A percentile compares a stretch with the other conserved stretches of the same genome.
Conservation (phyloP, 2,888 invertebrate species). For the Apamea epomidion region DNA sequence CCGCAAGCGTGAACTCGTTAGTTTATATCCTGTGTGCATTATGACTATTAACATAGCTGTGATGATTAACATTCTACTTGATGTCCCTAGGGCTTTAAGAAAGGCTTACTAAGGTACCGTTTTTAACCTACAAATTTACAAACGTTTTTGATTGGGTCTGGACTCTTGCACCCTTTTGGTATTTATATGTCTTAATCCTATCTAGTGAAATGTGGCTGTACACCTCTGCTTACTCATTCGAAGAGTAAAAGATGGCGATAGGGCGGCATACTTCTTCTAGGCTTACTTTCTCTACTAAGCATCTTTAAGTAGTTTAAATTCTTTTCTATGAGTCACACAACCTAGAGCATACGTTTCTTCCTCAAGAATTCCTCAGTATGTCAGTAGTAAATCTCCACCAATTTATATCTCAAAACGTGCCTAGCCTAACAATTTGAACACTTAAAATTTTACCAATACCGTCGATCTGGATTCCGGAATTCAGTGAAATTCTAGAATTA, state of each 20-base stretch:
- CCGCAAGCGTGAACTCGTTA: conserved; percentile 12
- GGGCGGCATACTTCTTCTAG: background rate
- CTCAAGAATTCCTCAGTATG: conserved; percentile 1
- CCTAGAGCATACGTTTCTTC: conserved; percentile 18
- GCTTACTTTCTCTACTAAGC: conserved; percentile 24
- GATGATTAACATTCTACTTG: background rate
- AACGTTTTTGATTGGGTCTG: background rate
- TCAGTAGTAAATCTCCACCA: conserved; percentile 14
- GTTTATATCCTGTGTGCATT: conserved; percentile 25
- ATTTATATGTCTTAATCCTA: background rate
- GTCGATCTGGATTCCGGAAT: conserved; percentile 51
- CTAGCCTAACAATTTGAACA: conserved; percentile 38
- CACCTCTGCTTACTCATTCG: no score
- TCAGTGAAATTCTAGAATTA: conserved; percentile 56
- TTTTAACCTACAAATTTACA: background rate
- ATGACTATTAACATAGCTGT: conserved; percentile 16
- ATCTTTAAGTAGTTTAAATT: conserved; percentile 23
- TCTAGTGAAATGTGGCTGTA: background rate
- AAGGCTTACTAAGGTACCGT: background rate
- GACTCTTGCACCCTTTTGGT: no score
- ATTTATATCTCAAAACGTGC: conserved; percentile 41
- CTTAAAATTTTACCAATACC: conserved; percentile 55
- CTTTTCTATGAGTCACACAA: conserved; percentile 39
- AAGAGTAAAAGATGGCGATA: background rate
- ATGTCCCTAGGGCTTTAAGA: background rate